Evolutionary conservation across 2,888 invertebrate genomes (phyloP).

Genomic region (Tenthredo notha): DNA sequence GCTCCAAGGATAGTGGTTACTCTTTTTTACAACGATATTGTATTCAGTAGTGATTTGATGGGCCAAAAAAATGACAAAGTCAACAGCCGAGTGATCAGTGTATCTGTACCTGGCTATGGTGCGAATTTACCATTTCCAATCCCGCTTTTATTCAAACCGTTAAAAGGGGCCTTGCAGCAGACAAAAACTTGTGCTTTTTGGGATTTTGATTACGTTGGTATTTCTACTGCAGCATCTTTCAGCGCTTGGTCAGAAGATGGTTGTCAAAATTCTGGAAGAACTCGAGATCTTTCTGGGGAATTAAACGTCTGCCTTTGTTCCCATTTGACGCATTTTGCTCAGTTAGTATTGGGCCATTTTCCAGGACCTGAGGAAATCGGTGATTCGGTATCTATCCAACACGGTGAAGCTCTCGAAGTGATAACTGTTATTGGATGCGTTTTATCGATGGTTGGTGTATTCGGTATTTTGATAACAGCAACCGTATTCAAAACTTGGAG

Average conservation of each 20-base stretch:
- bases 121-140: constrained; percentile 81
- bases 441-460: constrained; percentile 81
- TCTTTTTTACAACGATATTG: constrained; percentile 80
- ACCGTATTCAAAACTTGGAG: constrained; percentile 82
- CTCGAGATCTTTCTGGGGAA: constrained; percentile 50
- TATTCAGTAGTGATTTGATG: constrained; percentile 73
- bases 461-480: constrained; percentile 82
- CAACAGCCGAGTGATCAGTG: constrained; percentile 81
- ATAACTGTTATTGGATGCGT: constrained; percentile 82
- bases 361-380: constrained; percentile 14
- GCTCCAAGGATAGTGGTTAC: constrained; percentile 79
- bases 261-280: constrained; percentile 55
- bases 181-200: constrained; percentile 80
- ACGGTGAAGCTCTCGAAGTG: constrained; percentile 79
- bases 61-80: constrained; percentile 64
- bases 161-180: constrained; percentile 66
- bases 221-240: constrained; percentile 30
- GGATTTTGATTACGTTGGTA: constrained; percentile 77
- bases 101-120: constrained; percentile 82
- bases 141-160: constrained; percentile 80
- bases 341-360: constrained; percentile 75
- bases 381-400: constrained; percentile 36
- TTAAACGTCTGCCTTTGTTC: constrained; percentile 78
- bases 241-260: constrained; percentile 66
- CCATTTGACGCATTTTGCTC: constrained; percentile 83